Evolutionary conservation across 2,797 vertebrate genomes (phyloP), one percentile per base, ranked within the genome.

Genomic region (Sebastes aleutianus): DNA sequence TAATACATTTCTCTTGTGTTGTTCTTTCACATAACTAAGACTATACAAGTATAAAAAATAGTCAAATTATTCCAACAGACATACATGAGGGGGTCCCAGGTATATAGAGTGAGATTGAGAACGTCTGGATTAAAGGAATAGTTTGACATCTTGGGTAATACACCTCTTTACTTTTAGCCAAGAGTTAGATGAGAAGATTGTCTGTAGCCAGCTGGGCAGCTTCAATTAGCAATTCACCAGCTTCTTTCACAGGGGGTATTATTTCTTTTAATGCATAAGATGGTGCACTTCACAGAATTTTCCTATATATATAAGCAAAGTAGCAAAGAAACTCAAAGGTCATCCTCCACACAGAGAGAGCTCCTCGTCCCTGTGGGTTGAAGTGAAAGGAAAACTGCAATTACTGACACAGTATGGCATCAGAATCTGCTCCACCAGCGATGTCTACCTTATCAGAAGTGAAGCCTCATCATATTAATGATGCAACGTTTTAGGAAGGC

Each of bases 391-490:
- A 85, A 79, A 82, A 59, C 64, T 75, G 78, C 88, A 92, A 91
- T 91, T 87, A 89, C 73, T 69, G 74, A 88, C 92, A 82, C 85
- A 81, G 79, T 83, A 74, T 68, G 82, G 70, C 84, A 79, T 87
- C 83, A 87, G 71, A 79, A 84, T 66, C n/a, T 27, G 62, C 67
- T 80, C 69, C 5, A 74, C 22, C 76, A 79, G 78, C 81, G 54
- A 50, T 20, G 64, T 65, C 78, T 24, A 32, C 56, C 65, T 67
- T 70, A 82, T 88, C 77, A 76, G 56, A 90, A 74, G 83, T 83
- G 78, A 88, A 79, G 72, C 70, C 73, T 83, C 87, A 81, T 90
- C 83, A 77, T 69, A 88, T 89, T 91, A 92, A 86, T 85, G 84
- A 89, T 85, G 90, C 79, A 85, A 88, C 82, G 54, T 69, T 70